Evolutionary conservation across 2,888 invertebrate genomes (phyloP).

Genomic region (Poecilus cupreus): DNA sequence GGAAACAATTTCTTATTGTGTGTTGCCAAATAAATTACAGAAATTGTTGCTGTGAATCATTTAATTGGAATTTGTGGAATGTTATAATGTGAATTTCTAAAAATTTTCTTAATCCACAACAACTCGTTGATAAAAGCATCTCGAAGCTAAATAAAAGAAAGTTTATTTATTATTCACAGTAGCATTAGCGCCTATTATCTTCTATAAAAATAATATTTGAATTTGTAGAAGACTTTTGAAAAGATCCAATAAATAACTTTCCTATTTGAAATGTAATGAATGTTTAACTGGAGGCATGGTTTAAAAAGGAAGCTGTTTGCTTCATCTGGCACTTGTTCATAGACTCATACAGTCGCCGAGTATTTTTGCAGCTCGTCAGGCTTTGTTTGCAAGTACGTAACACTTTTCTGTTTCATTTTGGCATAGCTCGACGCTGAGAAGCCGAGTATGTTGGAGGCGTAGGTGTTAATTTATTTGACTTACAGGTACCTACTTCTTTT

Average conservation of each 20-base stretch:
- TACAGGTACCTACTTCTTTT: conserved; percentile 40
- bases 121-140: neutral
- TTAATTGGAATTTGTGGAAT: too few species aligned
- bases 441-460: neutral
- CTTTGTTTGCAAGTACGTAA: conserved; percentile 26
- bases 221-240: neutral
- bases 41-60: too few species aligned
- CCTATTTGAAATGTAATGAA: neutral
- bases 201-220: neutral
- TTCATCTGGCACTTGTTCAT: conserved; percentile 8
- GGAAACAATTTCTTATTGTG: too few species aligned
- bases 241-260: neutral
- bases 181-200: neutral
- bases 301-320: conserved; percentile 13
- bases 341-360: neutral
- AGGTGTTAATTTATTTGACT: conserved; percentile 21
- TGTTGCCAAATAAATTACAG: too few species aligned
- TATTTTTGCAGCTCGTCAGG: conserved; percentile 4
- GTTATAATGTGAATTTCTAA: too few species aligned
- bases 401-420: conserved; percentile 31
- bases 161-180: neutral
- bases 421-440: neutral
- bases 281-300: too few species aligned
- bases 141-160: neutral
- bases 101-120: neutral